These are phyloP conservation scores for Drosophila melanocephala DNA, from an alignment of 2,888 invertebrate genomes.

Conservation along the genomic window DNA sequence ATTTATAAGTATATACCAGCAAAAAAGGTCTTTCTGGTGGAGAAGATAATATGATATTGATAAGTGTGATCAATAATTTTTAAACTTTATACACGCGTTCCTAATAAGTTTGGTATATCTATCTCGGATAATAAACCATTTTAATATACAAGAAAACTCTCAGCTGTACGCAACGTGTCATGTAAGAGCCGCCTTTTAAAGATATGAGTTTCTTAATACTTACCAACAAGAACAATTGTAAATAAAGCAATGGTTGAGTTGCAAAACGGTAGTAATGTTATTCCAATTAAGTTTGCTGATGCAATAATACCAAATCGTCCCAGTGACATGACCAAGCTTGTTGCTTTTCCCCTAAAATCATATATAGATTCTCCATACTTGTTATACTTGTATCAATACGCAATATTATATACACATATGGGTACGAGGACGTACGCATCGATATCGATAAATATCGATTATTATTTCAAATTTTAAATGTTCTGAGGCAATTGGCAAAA, in stretches of 20 bases:
- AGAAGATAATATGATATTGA: background rate
- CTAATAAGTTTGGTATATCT: background rate
- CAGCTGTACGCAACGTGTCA: background rate
- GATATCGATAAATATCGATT: background rate
- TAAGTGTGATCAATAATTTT: background rate
- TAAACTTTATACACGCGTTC: background rate
- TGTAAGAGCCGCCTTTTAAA: background rate
- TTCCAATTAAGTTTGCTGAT: slow-evolving; percentile 77
- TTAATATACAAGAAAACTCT: background rate
- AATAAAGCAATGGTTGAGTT: slow-evolving; percentile 75
- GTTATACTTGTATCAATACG: background rate
- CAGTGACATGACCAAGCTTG: slow-evolving; percentile 76
- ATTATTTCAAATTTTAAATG: background rate
- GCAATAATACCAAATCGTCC: slow-evolving; percentile 79
- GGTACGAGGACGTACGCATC: background rate
- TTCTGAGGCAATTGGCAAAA: no score
- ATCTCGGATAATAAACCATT: background rate
- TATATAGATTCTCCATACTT: background rate
- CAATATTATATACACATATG: background rate
- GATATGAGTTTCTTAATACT: slow-evolving; percentile 10
- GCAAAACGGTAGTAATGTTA: slow-evolving; percentile 72
- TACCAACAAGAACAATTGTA: slow-evolving; percentile 70
- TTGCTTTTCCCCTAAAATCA: slow-evolving; percentile 75
- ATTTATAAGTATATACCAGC: background rate
- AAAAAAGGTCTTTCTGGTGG: rapidly evolving